phyloP scores from a whole-genome alignment of 2,113 vertebrate species.

The Sebastes schlegelii region DNA sequence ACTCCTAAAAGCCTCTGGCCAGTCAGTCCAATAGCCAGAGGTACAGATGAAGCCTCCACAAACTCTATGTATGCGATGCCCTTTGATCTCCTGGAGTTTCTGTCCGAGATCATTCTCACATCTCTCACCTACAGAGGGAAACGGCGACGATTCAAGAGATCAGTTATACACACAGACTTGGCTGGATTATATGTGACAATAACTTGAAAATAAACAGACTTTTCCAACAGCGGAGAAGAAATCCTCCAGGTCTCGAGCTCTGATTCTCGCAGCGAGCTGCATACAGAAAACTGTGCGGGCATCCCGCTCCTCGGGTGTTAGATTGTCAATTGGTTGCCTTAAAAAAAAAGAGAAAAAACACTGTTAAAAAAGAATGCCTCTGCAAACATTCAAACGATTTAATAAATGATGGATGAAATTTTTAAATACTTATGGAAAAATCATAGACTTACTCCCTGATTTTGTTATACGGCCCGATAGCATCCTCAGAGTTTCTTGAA shows the following conservation, averaged over 20 bases:
- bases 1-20: slow-evolving; percentile 97
- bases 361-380: neutral
- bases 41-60: slow-evolving; percentile 96
- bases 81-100: slow-evolving; percentile 97
- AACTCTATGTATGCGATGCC: slow-evolving; percentile 99
- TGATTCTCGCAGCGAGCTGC: slow-evolving; percentile 97
- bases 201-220: slow-evolving; percentile 76
- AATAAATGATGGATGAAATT: neutral
- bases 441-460: neutral
- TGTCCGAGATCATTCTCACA: slow-evolving; percentile 97
- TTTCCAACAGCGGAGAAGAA: slow-evolving; percentile 99
- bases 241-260: slow-evolving; percentile 96
- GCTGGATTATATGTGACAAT: neutral
- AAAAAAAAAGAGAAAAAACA: neutral
- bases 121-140: slow-evolving; percentile 89
- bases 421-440: neutral
- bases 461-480: slow-evolving; percentile 6
- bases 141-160: neutral
- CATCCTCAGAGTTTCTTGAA: slow-evolving; percentile 12
- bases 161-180: neutral
- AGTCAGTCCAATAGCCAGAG: slow-evolving; percentile 96
- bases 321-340: slow-evolving; percentile 97
- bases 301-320: slow-evolving; percentile 97
- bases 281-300: slow-evolving; percentile 99
- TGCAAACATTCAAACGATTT: neutral